These are phyloP conservation scores for Liodrosophila aerea DNA, from an alignment of 2,888 invertebrate genomes.

Conservation along the genomic window DNA sequence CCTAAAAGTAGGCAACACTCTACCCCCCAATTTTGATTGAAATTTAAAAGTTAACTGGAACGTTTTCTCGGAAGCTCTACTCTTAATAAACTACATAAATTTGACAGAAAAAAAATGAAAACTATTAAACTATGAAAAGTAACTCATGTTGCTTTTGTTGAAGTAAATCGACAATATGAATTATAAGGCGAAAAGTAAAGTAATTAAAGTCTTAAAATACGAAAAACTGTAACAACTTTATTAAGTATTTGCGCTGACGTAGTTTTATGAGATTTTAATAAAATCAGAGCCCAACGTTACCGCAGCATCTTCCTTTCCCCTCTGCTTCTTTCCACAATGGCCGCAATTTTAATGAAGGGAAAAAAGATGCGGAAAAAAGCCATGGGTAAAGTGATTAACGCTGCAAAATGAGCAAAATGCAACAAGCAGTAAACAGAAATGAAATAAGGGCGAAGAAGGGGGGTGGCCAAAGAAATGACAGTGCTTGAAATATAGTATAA, in stretches of 20 bases:
- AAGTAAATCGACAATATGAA: not conserved
- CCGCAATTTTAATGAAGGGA: constrained; percentile 42
- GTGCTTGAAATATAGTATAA: not conserved
- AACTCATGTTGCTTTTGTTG: no score
- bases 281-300: constrained; percentile 52
- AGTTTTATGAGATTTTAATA: constrained; percentile 68
- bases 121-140: no score
- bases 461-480: constrained; percentile 26
- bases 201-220: constrained; percentile 15
- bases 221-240: constrained; percentile 54
- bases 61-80: no score
- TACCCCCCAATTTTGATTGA: no score
- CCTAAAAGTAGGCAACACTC: no score
- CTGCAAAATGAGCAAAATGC: constrained; percentile 32
- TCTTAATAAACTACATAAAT: no score
- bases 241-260: constrained; percentile 59
- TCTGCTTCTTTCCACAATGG: no score
- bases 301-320: no score
- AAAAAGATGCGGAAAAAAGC: constrained; percentile 27
- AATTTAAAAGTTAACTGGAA: no score
- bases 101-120: no score
- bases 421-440: constrained; percentile 39
- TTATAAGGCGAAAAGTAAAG: constrained; percentile 5
- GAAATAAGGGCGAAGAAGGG: not conserved
- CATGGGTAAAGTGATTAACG: constrained; percentile 55